These are phyloP conservation scores for Tipula confusa DNA, from an alignment of 2,888 invertebrate species.

Conservation along the genomic window DNA sequence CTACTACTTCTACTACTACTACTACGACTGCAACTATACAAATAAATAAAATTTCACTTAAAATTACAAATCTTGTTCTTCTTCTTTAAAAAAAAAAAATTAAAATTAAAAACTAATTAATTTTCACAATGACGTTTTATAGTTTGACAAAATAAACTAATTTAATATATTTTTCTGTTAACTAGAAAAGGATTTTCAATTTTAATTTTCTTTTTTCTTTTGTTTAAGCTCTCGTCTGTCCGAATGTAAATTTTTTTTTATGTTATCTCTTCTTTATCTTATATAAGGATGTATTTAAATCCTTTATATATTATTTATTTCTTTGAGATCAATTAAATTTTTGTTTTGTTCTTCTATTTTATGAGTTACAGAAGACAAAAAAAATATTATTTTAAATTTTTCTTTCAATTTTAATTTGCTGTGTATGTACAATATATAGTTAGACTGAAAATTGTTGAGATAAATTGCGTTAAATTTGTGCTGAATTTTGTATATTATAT, in stretches of 20 bases:
- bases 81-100: background rate
- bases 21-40: background rate
- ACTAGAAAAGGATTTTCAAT: background rate
- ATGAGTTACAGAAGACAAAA: background rate
- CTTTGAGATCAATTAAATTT: background rate
- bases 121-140: background rate
- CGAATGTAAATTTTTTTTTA: background rate
- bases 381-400: background rate
- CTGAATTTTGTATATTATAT: background rate
- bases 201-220: background rate
- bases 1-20: background rate
- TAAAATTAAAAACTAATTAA: background rate
- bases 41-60: background rate
- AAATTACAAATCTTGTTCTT: conserved; percentile 20
- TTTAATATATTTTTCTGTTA: background rate
- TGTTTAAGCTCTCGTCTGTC: background rate
- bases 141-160: background rate
- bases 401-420: background rate
- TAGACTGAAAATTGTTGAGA: background rate
- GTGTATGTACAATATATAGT: background rate
- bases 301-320: background rate
- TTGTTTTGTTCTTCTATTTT: background rate
- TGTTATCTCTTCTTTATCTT: background rate
- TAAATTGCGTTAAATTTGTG: background rate
- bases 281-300: background rate